phyloP scores from a whole-genome alignment of 1,140 invertebrate species.

The Bombus waltoni region DNA sequence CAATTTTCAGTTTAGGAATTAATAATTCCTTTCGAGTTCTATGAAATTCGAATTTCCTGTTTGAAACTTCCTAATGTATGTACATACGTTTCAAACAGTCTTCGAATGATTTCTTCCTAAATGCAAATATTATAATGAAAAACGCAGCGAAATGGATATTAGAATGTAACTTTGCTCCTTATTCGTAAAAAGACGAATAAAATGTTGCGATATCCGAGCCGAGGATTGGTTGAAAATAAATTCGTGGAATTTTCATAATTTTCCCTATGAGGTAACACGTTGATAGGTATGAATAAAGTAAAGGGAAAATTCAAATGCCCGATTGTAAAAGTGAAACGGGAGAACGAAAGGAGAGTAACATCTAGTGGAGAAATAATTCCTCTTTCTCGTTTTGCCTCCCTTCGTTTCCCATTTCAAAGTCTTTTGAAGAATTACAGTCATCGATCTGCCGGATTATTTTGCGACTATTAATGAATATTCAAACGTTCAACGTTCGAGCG shows the following conservation, averaged over 20 bases:
- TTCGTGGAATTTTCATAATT: slow-evolving; percentile 21
- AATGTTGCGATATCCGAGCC: background rate
- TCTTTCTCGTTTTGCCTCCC: background rate
- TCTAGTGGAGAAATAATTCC: background rate
- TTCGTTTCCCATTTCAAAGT: background rate
- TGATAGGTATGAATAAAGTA: background rate
- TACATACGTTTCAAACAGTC: background rate
- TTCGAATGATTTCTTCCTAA: background rate
- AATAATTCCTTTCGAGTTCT: background rate
- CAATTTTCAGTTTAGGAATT: background rate
- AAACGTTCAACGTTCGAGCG: background rate
- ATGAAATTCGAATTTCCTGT: background rate
- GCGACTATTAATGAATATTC: slow-evolving; percentile 31
- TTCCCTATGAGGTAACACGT: no score
- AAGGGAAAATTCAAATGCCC: background rate
- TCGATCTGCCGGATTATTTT: slow-evolving; percentile 3
- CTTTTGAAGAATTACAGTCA: background rate
- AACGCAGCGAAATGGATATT: background rate
- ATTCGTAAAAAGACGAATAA: background rate
- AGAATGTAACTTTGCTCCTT: background rate
- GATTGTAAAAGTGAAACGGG: background rate
- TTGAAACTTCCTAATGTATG: background rate
- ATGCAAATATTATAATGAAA: background rate
- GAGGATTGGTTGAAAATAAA: no score
- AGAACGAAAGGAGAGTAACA: background rate